phyloP scores from a whole-genome alignment of 2,113 vertebrate genomes.

The Anseranas semipalmata region DNA sequence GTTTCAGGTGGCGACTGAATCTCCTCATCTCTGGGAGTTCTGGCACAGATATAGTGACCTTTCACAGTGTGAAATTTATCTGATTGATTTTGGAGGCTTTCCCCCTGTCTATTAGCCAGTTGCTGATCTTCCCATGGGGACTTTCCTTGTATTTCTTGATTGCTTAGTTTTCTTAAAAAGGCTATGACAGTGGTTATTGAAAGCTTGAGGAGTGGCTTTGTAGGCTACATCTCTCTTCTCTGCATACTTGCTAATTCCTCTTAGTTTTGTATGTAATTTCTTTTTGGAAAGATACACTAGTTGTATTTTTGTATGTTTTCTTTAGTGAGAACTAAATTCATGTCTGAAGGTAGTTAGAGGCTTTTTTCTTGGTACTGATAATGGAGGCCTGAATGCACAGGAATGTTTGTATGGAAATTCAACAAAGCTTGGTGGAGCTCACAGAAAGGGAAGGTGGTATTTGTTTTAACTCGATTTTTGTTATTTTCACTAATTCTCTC shows the following conservation, averaged over 20 bases:
- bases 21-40: background rate
- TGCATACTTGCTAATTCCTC: background rate
- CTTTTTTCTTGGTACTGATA: slow-evolving; percentile 28
- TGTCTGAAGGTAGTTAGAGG: background rate
- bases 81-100: background rate
- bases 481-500: background rate
- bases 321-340: background rate
- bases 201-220: background rate
- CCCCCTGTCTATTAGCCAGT: background rate
- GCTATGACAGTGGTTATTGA: background rate
- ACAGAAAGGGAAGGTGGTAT: background rate
- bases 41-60: background rate
- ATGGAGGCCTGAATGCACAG: background rate
- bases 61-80: background rate
- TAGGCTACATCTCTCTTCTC: background rate
- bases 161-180: background rate
- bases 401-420: background rate
- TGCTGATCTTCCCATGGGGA: background rate
- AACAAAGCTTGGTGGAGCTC: background rate
- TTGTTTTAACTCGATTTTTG: background rate
- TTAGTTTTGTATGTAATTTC: slow-evolving; percentile 30
- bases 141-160: background rate
- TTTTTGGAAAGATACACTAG: slow-evolving; percentile 44
- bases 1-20: background rate
- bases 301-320: background rate